These are phyloP conservation scores for Lepidochrysops patricia DNA, from an alignment of 2,888 invertebrate species.

Conservation along the genomic window DNA sequence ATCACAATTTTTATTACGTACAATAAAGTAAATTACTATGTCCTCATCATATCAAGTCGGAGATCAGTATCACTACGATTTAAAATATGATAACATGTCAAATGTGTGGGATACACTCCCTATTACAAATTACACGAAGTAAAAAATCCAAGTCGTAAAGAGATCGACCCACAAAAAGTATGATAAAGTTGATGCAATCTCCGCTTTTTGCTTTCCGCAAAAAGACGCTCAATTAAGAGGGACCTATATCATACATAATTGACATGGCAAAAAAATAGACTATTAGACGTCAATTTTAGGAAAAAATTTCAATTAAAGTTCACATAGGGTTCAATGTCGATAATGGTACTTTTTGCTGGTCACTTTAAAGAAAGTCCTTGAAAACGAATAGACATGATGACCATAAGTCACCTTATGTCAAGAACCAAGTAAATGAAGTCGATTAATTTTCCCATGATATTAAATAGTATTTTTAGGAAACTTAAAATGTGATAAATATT, in stretches of 20 bases:
- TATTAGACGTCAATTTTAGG: background rate
- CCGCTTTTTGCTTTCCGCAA: background rate
- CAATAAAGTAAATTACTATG: too few relatives aligned
- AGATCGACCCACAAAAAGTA: background rate
- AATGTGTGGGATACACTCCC: background rate
- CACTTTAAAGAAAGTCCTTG: background rate
- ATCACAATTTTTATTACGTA: too few relatives aligned
- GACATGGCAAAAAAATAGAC: background rate
- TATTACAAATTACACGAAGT: background rate
- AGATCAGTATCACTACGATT: too few relatives aligned
- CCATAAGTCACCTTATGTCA: background rate
- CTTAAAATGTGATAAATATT: too few relatives aligned
- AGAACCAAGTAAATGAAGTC: too few relatives aligned
- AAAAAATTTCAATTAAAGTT: conserved; percentile 10
- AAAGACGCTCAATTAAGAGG: background rate
- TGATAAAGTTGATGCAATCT: conserved; percentile 1
- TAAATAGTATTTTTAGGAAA: too few relatives aligned
- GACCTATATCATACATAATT: conserved; percentile 6
- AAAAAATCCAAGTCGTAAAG: background rate
- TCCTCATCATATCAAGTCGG: too few relatives aligned
- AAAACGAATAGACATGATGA: background rate
- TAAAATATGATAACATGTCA: background rate
- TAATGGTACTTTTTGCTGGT: background rate
- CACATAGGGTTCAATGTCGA: background rate
- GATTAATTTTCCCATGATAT: too few relatives aligned